phyloP scores from a whole-genome alignment of 2,797 vertebrate species.

The Cynodonichthys magdalenae region DNA sequence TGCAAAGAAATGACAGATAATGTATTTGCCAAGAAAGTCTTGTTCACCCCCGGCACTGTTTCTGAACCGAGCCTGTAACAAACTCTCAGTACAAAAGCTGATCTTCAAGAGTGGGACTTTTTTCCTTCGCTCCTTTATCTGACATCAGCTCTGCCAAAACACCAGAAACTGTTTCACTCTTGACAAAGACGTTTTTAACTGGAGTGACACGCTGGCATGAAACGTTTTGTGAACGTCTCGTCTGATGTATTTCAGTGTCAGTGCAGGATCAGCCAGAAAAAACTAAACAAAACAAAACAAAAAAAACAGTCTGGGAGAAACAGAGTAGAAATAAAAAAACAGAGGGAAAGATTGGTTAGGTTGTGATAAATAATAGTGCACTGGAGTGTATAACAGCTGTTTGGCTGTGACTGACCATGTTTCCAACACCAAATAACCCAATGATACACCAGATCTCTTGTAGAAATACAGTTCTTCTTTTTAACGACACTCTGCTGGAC shows the following conservation, averaged over 20 bases:
- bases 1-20: conserved; percentile 66
- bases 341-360: conserved; percentile 44
- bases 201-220: conserved; percentile 39
- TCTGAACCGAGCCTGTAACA: conserved; percentile 43
- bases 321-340: conserved; percentile 36
- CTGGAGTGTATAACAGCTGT: conserved; percentile 67
- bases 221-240: conserved; percentile 59
- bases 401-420: conserved; percentile 59
- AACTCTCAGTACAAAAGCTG: conserved; percentile 25
- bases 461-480: conserved; percentile 72
- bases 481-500: conserved; percentile 47
- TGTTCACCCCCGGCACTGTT: conserved; percentile 37
- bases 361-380: conserved; percentile 65
- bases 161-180: conserved; percentile 48
- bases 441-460: conserved; percentile 71
- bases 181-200: conserved; percentile 54
- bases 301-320: conserved; percentile 31
- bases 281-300: neutral
- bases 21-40: conserved; percentile 62
- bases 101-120: conserved; percentile 14
- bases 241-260: conserved; percentile 43
- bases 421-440: conserved; percentile 76
- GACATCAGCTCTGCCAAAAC: conserved; percentile 43
- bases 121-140: conserved; percentile 23
- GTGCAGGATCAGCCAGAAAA: conserved; percentile 21